These are phyloP conservation scores for Heliconius ethilla DNA, from an alignment of 2,888 invertebrate species.

Conservation along the genomic window DNA sequence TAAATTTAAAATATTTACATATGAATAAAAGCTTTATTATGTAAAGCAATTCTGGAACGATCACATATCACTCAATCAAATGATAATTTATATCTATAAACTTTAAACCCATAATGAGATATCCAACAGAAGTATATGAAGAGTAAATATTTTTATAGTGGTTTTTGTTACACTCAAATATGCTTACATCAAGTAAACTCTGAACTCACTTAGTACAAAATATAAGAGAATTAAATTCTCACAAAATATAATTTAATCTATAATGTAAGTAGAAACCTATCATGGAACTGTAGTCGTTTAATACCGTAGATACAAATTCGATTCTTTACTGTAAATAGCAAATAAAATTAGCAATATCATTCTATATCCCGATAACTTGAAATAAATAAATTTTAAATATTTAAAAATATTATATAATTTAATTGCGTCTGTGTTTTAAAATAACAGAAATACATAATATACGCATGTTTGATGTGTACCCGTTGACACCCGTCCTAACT, in stretches of 20 bases:
- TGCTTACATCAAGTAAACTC: constrained; percentile 14
- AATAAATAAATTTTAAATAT: neutral
- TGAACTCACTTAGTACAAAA: constrained; percentile 16
- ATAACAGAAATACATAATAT: neutral
- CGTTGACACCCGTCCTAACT: constrained; percentile 63
- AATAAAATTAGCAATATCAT: neutral
- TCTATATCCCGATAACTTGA: neutral
- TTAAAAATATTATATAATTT: neutral
- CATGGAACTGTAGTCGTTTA: constrained; percentile 6
- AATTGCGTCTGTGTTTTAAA: neutral
- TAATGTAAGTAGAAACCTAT: constrained; percentile 19
- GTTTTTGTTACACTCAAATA: constrained; percentile 12
- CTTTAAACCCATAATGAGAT: constrained; percentile 33
- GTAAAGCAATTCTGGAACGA: constrained; percentile 17
- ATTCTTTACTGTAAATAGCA: constrained; percentile 4
- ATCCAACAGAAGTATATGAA: constrained; percentile 30
- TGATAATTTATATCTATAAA: constrained; percentile 27
- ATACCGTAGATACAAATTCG: constrained; percentile 10
- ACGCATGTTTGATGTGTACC: constrained; percentile 35
- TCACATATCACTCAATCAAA: constrained; percentile 17
- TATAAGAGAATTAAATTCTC: constrained; percentile 40
- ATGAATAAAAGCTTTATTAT: constrained; percentile 7
- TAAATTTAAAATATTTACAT: constrained; percentile 19
- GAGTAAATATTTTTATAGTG: constrained; percentile 18
- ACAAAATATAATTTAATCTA: constrained; percentile 21